phyloP scores from a whole-genome alignment of 2,113 vertebrate species.

The Raja brachyura region DNA sequence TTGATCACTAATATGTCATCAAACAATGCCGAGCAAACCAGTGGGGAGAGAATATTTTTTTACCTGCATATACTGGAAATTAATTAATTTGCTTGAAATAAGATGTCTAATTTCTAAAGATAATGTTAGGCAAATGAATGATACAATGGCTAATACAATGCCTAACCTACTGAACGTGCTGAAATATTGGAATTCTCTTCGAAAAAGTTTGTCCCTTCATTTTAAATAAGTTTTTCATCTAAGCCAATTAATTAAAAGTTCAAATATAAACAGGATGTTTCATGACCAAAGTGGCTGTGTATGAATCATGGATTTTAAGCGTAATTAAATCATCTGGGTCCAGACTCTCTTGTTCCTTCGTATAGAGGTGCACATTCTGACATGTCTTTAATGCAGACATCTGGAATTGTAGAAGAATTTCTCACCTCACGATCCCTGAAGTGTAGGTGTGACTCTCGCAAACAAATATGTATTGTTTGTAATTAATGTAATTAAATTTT shows the following conservation, averaged over 20 bases:
- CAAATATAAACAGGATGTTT: constrained; percentile 11
- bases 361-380: background rate
- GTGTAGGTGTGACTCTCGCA: constrained; percentile 14
- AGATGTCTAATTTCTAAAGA: background rate
- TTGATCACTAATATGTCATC: background rate
- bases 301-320: constrained; percentile 5
- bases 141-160: background rate
- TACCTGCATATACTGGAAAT: background rate
- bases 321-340: constrained; percentile 21
- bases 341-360: background rate
- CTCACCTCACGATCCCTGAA: constrained; percentile 20
- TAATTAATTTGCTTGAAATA: background rate
- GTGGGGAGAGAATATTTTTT: background rate
- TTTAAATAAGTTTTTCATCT: constrained; percentile 31
- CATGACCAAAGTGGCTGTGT: constrained; percentile 5
- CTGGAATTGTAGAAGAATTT: constrained; percentile 23
- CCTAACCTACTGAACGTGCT: background rate
- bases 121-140: background rate
- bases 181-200: background rate
- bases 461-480: constrained; percentile 11
- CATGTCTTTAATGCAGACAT: constrained; percentile 16
- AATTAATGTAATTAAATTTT: background rate
- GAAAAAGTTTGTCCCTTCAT: background rate
- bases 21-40: background rate
- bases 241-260: background rate